These are phyloP conservation scores for Tenthredo distinguenda DNA, from an alignment of 2,888 invertebrate species.

Conservation along the genomic window DNA sequence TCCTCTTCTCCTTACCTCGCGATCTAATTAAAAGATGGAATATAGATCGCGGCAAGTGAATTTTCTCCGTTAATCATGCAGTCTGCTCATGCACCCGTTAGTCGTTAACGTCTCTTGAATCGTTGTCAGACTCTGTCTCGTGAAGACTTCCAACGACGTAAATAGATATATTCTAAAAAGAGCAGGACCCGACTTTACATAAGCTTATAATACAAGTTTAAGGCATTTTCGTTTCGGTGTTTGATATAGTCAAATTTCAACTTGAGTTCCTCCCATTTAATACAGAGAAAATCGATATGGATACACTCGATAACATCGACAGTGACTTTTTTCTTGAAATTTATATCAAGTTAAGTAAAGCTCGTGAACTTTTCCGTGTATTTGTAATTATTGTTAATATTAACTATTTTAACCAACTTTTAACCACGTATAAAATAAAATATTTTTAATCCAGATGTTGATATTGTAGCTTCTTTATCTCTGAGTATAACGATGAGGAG, in stretches of 20 bases:
- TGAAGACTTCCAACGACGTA: neutral
- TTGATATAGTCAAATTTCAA: neutral
- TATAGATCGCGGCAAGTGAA: neutral
- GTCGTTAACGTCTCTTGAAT: neutral
- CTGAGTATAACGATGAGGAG: neutral
- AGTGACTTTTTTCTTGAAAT: slow-evolving; percentile 70
- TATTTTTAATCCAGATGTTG: neutral
- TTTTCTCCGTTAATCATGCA: neutral
- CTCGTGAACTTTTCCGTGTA: neutral
- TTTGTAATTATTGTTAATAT: neutral
- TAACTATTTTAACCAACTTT: neutral
- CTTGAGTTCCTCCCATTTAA: no score
- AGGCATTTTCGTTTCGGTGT: neutral
- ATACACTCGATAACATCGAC: slow-evolving; percentile 71
- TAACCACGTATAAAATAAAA: neutral
- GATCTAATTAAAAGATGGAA: slow-evolving; percentile 13
- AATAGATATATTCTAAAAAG: neutral
- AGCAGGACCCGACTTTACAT: neutral
- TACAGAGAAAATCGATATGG: slow-evolving; percentile 63
- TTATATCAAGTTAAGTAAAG: slow-evolving; percentile 73
- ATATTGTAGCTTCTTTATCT: neutral
- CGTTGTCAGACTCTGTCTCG: neutral
- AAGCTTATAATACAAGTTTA: neutral
- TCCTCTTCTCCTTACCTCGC: neutral
- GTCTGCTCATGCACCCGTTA: neutral